Conservation (phyloP, 2,888 invertebrate species). For the Zeuzera pyrina region DNA sequence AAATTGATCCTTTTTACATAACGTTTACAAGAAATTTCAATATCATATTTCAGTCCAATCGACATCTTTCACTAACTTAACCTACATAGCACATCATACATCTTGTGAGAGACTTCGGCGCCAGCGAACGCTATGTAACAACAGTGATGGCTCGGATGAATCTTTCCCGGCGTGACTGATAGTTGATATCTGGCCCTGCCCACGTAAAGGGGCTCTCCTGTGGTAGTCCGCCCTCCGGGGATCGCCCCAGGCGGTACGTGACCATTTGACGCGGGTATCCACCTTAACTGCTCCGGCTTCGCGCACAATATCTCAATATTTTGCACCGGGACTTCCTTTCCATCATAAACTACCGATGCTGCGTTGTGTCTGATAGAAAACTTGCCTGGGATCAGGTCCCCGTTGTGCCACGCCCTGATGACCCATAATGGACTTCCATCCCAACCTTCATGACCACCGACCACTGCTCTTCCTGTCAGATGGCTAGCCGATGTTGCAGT, state of each 20-base stretch:
- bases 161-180: conserved; percentile 72
- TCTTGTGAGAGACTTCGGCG: conserved; percentile 48
- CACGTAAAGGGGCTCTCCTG: conserved; percentile 67
- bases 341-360: conserved; percentile 48
- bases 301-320: conserved; percentile 59
- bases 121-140: conserved; percentile 60
- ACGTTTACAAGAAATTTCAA: too few relatives aligned
- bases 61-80: conserved; percentile 29
- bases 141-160: conserved; percentile 55
- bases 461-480: conserved; percentile 49
- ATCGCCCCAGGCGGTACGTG: conserved; percentile 70
- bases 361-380: conserved; percentile 54
- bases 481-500: conserved; percentile 44
- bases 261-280: conserved; percentile 70
- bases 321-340: conserved; percentile 56
- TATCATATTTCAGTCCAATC: conserved; percentile 1
- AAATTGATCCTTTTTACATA: too few relatives aligned
- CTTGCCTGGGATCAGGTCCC: conserved; percentile 62
- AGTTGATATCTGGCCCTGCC: conserved; percentile 72
- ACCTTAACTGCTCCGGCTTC: conserved; percentile 47
- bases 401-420: conserved; percentile 57
- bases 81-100: conserved; percentile 58
- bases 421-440: conserved; percentile 65
- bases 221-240: conserved; percentile 59
- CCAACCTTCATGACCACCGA: conserved; percentile 65